Evolutionary conservation across 92 coral and sea anemone species (phyloP).

Genomic region (Scolanthus callimorphus): DNA sequence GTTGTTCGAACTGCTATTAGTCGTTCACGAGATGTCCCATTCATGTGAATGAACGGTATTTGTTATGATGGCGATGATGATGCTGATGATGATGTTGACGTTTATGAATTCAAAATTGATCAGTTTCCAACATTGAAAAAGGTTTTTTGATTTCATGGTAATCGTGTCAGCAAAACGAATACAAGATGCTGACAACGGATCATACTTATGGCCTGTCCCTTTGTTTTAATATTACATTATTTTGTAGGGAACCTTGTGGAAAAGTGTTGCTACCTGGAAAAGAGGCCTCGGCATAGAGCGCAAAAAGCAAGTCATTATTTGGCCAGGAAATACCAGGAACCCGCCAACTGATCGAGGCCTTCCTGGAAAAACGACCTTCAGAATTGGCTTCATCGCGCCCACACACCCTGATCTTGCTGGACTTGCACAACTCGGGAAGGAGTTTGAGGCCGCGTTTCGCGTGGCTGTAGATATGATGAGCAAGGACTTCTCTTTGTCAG

Average conservation of each 20-base stretch:
- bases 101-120: too few species aligned
- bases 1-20: too few species aligned
- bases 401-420: slow-evolving; percentile 85
- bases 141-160: too few species aligned
- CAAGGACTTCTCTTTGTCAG: slow-evolving; percentile 78
- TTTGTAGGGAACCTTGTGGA: slow-evolving; percentile 59
- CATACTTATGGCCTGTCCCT: too few species aligned
- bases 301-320: slow-evolving; percentile 45
- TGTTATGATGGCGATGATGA: too few species aligned
- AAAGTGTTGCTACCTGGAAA: slow-evolving; percentile 86
- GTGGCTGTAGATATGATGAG: slow-evolving; percentile 96
- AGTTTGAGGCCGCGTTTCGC: slow-evolving; percentile 78
- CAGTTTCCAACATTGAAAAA: too few species aligned
- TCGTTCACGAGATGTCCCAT: too few species aligned
- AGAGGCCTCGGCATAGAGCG: slow-evolving; percentile 74
- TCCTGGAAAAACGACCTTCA: slow-evolving; percentile 94
- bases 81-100: too few species aligned
- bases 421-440: slow-evolving; percentile 81
- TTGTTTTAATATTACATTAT: too few species aligned
- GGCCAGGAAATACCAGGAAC: slow-evolving; percentile 88
- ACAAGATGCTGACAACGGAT: too few species aligned
- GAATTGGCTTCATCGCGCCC: slow-evolving; percentile 93
- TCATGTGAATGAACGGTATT: too few species aligned
- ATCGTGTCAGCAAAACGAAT: too few species aligned
- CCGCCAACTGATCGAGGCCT: slow-evolving; percentile 92